A percentile compares a stretch with the other conserved stretches of the same genome.
phyloP scores from a whole-genome alignment of 1,140 invertebrate species.

The Ladona fulva region DNA sequence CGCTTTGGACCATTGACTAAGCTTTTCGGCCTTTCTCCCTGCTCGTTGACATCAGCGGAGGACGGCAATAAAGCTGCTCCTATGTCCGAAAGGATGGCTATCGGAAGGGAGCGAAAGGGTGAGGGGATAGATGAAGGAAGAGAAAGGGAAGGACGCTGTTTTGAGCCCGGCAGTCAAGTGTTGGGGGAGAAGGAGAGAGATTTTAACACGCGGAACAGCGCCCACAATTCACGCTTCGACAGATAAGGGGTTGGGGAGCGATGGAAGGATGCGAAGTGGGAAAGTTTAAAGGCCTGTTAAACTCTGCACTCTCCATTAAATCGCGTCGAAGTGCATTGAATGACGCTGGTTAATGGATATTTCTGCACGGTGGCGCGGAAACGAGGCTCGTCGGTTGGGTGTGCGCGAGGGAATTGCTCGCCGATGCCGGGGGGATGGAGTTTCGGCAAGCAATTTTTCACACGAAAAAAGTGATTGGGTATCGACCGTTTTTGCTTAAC shows the following conservation, averaged over 20 bases:
- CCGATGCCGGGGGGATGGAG: neutral
- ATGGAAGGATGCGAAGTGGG: neutral
- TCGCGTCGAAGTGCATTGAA: conserved; percentile 7
- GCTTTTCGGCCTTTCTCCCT: neutral
- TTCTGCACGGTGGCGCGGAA: conserved; percentile 5
- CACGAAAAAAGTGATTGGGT: neutral
- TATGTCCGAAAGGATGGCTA: neutral
- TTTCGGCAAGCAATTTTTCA: neutral
- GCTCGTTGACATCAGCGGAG: neutral
- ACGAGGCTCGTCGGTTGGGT: neutral
- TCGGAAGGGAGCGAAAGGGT: neutral
- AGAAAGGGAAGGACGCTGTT: neutral
- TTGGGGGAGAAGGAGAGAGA: neutral
- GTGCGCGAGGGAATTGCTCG: no score
- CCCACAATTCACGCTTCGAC: conserved; percentile 6
- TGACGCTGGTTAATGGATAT: conserved; percentile 9
- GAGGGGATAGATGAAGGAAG: neutral
- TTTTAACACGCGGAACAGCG: conserved; percentile 3
- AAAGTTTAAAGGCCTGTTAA: conserved; percentile 10
- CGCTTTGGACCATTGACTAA: neutral
- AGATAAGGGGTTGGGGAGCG: neutral
- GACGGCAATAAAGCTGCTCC: neutral
- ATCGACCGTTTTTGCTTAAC: neutral
- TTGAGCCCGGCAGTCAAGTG: neutral
- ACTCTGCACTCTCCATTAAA: conserved; percentile 9